A percentile compares a stretch with the other conserved stretches of the same genome.
Evolutionary conservation across 30 jellyfish, hydroid and myxozoan species (phyloP).

Genomic region (Hydractinia echinata): DNA sequence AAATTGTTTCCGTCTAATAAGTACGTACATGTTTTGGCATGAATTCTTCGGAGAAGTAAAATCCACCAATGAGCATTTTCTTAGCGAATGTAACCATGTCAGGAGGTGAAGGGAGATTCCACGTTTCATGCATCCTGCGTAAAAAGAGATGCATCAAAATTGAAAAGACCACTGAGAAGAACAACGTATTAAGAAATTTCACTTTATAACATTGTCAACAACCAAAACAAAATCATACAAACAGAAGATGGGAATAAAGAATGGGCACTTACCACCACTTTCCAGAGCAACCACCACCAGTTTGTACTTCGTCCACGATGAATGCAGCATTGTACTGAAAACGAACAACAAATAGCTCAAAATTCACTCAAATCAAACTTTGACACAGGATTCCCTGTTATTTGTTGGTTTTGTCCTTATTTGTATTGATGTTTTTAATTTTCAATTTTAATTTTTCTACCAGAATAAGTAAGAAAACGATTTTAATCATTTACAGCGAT

Average conservation of each 20-base stretch:
- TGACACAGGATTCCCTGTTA: no score
- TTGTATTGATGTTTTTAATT: no score
- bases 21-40: conserved; percentile 53
- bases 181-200: not conserved
- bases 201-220: not conserved
- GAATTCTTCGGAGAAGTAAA: conserved; percentile 48
- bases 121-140: conserved; percentile 59
- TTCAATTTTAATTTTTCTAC: no score
- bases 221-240: no score
- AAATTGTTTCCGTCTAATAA: no score
- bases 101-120: conserved; percentile 57
- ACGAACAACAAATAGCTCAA: not conserved
- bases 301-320: conserved; percentile 41
- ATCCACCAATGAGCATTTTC: conserved; percentile 73
- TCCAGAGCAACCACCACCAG: conserved; percentile 36
- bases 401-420: no score
- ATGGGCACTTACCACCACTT: conserved; percentile 21
- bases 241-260: not conserved
- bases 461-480: no score
- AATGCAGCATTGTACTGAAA: conserved; percentile 32
- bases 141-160: not conserved
- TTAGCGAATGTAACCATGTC: conserved; percentile 76
- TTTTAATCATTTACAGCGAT: no score
- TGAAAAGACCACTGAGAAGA: not conserved
- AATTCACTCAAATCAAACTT: not conserved